phyloP scores from a whole-genome alignment of 2,797 vertebrate genomes.

The Poliocrania exsul region DNA sequence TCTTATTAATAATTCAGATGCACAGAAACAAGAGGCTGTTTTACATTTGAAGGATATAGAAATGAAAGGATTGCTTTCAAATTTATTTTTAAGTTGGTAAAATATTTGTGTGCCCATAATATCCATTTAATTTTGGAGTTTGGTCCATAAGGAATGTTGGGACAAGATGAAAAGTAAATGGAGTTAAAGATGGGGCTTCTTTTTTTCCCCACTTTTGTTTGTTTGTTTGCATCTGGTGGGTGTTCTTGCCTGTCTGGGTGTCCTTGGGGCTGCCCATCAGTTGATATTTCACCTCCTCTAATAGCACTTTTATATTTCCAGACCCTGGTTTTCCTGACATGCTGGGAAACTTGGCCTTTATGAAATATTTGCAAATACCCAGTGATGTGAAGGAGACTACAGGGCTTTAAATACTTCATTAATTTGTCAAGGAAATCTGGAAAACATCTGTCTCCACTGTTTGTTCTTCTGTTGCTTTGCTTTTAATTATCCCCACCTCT shows the following conservation, averaged over 20 bases:
- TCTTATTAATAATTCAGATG: conserved; percentile 23
- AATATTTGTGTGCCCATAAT: conserved; percentile 34
- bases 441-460: conserved; percentile 42
- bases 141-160: conserved; percentile 1
- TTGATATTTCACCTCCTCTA: not conserved
- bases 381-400: not conserved
- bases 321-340: not conserved
- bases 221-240: not conserved
- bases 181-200: not conserved
- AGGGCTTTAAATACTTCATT: conserved; percentile 1
- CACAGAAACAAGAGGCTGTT: conserved; percentile 31
- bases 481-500: conserved; percentile 55
- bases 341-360: not conserved
- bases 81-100: conserved; percentile 47
- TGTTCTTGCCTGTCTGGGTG: not conserved
- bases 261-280: not conserved
- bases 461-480: conserved; percentile 46
- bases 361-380: conserved; percentile 9
- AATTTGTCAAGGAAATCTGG: conserved; percentile 41
- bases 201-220: not conserved
- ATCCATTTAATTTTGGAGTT: conserved; percentile 31
- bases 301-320: not conserved
- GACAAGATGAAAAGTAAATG: conserved; percentile 1
- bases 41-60: conserved; percentile 9
- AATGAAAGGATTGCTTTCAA: conserved; percentile 44